phyloP scores from a whole-genome alignment of 2,888 invertebrate species.

The Caenorhabditis macrosperma region DNA sequence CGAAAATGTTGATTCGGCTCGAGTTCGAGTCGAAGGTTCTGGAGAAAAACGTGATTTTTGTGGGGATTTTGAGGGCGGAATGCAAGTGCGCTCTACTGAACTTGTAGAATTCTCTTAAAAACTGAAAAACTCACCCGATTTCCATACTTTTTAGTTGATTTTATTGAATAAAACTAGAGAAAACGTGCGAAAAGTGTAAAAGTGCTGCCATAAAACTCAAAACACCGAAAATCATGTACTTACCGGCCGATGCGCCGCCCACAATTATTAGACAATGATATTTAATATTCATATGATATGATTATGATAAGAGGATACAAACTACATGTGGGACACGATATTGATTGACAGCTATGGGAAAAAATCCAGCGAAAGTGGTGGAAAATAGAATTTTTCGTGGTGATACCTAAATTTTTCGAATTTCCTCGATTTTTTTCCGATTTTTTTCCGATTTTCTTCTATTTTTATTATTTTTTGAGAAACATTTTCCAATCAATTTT shows the following conservation, averaged over 20 bases:
- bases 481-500: not conserved
- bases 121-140: not conserved
- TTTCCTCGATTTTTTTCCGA: no score
- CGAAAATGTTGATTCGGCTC: slow-evolving; percentile 42
- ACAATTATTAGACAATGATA: not conserved
- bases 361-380: no score
- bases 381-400: no score
- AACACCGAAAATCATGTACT: not conserved
- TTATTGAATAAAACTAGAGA: not conserved
- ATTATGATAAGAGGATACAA: not conserved
- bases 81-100: not conserved
- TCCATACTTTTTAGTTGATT: not conserved
- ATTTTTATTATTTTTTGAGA: not conserved
- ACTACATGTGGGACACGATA: not conserved
- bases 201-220: no score
- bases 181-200: no score
- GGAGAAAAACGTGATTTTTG: not conserved
- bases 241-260: not conserved
- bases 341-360: not conserved
- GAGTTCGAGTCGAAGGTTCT: slow-evolving; percentile 36
- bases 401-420: no score
- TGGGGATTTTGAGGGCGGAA: no score
- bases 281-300: not conserved
- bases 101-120: not conserved
- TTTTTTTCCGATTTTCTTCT: no score